phyloP scores from a whole-genome alignment of 1,140 invertebrate genomes.

The Tetragonula clypearis region DNA sequence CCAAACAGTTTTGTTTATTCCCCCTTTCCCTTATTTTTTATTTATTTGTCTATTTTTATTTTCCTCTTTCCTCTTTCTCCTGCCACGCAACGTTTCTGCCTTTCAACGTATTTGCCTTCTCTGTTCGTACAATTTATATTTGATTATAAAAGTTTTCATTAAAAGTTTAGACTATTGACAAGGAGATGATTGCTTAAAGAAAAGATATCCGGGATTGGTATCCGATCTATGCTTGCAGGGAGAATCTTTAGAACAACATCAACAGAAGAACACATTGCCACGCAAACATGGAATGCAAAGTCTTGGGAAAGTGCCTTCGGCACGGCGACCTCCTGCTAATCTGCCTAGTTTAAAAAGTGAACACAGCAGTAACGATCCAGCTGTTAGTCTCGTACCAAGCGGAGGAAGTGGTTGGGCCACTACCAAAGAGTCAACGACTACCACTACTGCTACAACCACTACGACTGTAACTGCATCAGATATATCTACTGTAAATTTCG shows the following conservation, averaged over 20 bases:
- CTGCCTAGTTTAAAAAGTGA: conserved; percentile 98
- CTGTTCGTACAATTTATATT: background rate
- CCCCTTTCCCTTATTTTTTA: background rate
- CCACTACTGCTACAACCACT: conserved; percentile 75
- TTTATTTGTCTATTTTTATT: background rate
- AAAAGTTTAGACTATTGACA: background rate
- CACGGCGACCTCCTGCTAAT: conserved; percentile 97
- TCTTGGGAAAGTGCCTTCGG: conserved; percentile 97
- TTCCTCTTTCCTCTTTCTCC: background rate
- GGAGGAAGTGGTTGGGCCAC: conserved; percentile 89
- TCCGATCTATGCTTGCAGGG: conserved; percentile 83
- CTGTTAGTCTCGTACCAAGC: conserved; percentile 87
- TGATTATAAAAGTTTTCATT: background rate
- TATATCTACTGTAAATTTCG: conserved; percentile 71
- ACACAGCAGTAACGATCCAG: conserved; percentile 89
- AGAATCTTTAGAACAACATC: conserved; percentile 92
- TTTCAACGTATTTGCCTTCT: background rate
- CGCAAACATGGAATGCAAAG: conserved; percentile 99
- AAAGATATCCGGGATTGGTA: conserved; percentile 16
- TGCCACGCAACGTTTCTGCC: background rate
- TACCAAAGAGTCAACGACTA: conserved; percentile 78
- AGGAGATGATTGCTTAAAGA: background rate
- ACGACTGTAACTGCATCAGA: conserved; percentile 77
- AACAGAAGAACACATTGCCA: conserved; percentile 92
- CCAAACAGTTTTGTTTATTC: conserved; percentile 11